Percentiles rank a stretch among this genome's conserved stretches.
Evolutionary conservation across 30 jellyfish, hydroid and myxozoan genomes (phyloP).

Genomic region (Sanderia malayensis): DNA sequence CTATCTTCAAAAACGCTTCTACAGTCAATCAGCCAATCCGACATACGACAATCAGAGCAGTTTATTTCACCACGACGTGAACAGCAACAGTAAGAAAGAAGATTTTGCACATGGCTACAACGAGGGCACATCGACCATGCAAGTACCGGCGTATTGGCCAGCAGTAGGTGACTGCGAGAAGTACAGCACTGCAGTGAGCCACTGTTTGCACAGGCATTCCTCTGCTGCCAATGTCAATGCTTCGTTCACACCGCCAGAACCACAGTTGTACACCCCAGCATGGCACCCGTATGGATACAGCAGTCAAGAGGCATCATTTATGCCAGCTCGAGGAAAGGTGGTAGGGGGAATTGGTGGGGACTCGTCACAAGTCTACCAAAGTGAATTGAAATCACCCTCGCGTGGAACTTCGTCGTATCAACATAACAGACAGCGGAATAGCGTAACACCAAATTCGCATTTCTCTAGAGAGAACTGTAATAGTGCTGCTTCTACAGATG

Average conservation of each 20-base stretch:
- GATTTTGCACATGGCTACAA: background rate
- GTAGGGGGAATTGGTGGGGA: no score
- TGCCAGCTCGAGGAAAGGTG: constrained; percentile 28
- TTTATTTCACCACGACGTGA: no score
- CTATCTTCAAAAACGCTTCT: constrained; percentile 37
- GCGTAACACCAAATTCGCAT: background rate
- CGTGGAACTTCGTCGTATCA: constrained; percentile 24
- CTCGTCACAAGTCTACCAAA: constrained; percentile 27
- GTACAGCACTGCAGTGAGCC: constrained; percentile 27
- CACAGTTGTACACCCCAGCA: constrained; percentile 20
- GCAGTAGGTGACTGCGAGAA: constrained; percentile 23
- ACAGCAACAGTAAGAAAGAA: constrained; percentile 20
- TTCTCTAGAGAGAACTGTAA: constrained; percentile 11
- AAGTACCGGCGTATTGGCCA: constrained; percentile 49
- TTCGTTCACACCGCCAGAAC: constrained; percentile 1
- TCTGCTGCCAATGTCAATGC: constrained; percentile 18
- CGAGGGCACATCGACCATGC: constrained; percentile 26
- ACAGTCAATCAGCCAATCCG: constrained; percentile 33
- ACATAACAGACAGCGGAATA: background rate
- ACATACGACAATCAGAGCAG: constrained; percentile 15
- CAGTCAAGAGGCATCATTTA: constrained; percentile 39
- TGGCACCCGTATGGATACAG: constrained; percentile 58
- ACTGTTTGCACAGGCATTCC: constrained; percentile 47
- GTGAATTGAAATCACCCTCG: constrained; percentile 12
- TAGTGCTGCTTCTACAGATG: constrained; percentile 9